phyloP scores from a whole-genome alignment of 2,113 vertebrate genomes.

The Oncorhynchus nerka region DNA sequence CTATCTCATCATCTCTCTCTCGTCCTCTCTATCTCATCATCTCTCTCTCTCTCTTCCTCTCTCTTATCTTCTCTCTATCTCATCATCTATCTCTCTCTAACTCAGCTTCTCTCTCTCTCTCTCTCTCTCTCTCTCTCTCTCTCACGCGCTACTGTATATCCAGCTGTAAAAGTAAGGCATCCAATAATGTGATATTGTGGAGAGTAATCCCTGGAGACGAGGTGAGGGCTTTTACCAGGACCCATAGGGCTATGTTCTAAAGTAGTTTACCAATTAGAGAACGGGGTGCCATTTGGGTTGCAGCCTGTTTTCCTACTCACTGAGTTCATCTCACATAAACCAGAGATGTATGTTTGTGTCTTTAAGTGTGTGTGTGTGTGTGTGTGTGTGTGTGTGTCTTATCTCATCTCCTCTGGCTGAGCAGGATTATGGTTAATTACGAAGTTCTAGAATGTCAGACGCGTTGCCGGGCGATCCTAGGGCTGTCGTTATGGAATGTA shows the following conservation, averaged over 20 bases:
- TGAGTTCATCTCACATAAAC: background rate
- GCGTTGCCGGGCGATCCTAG: constrained; percentile 24
- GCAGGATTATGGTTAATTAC: constrained; percentile 41
- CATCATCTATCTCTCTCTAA: too few relatives aligned
- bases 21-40: too few relatives aligned
- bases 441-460: constrained; percentile 21
- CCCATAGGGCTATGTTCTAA: too few relatives aligned
- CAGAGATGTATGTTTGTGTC: background rate
- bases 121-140: background rate
- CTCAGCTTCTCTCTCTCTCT: background rate
- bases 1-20: too few relatives aligned
- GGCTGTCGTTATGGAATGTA: constrained; percentile 40
- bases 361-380: background rate
- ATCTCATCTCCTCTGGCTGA: constrained; percentile 20
- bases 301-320: background rate
- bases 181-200: too few relatives aligned
- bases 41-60: too few relatives aligned
- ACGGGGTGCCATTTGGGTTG: background rate
- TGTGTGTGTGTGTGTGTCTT: background rate
- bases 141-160: background rate
- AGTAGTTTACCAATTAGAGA: background rate
- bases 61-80: fast-evolving
- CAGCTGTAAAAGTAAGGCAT: too few relatives aligned
- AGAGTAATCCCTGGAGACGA: too few relatives aligned
- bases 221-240: too few relatives aligned